Percentiles rank a stretch among this genome's conserved stretches.
Conservation (phyloP, 1,140 invertebrate species). For the Aphaenogaster ashmeadi region DNA sequence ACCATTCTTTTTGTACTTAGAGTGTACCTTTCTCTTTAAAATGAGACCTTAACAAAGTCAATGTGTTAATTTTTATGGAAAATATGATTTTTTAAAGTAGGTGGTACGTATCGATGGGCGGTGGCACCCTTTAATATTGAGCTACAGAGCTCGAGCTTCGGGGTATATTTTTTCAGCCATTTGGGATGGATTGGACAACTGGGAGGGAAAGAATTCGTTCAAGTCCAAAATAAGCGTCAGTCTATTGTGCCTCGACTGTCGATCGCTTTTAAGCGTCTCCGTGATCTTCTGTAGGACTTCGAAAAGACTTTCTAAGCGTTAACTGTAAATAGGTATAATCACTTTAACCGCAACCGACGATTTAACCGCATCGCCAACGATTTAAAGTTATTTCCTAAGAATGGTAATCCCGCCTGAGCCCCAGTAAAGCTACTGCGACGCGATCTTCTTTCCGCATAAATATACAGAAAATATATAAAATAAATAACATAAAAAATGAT, state of each 20-base stretch:
- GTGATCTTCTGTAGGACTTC: not conserved
- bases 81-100: no score
- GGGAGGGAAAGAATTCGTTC: no score
- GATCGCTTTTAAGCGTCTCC: constrained; percentile 16
- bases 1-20: no score
- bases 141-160: no score
- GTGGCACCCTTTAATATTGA: no score
- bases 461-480: not conserved
- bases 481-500: not conserved
- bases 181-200: no score
- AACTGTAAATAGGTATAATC: constrained; percentile 26
- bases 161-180: no score
- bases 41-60: no score
- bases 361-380: not conserved
- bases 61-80: no score
- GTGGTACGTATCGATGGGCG: no score
- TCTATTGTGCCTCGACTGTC: not conserved
- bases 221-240: no score
- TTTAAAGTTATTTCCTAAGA: constrained; percentile 31
- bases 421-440: not conserved
- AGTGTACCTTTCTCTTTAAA: no score
- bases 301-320: not conserved
- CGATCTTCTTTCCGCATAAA: not conserved
- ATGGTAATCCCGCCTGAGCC: constrained; percentile 9
- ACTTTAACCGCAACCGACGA: constrained; percentile 19